phyloP scores from a whole-genome alignment of 1,140 invertebrate genomes.

The Nasonia longicornis region DNA sequence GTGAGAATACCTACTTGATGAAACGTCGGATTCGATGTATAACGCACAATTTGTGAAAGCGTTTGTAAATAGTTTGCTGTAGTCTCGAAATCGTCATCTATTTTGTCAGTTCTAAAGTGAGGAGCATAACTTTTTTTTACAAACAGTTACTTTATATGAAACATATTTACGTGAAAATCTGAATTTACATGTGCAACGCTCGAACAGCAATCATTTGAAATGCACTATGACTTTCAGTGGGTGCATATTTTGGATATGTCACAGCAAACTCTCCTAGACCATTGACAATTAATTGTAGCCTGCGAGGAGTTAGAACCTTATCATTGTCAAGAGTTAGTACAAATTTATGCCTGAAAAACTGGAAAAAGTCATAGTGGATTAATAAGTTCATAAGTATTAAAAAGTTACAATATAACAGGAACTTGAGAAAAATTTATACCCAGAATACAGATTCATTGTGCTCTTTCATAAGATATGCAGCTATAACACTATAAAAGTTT shows the following conservation, averaged over 20 bases:
- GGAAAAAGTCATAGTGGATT: slow-evolving; percentile 29
- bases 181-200: slow-evolving; percentile 49
- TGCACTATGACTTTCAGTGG: slow-evolving; percentile 51
- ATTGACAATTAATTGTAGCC: slow-evolving; percentile 53
- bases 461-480: slow-evolving; percentile 49
- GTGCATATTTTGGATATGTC: slow-evolving; percentile 52
- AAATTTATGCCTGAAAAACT: slow-evolving; percentile 53
- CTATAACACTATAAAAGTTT: slow-evolving; percentile 59
- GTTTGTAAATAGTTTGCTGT: slow-evolving; percentile 60
- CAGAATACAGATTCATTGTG: slow-evolving; percentile 52
- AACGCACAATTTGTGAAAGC: slow-evolving; percentile 61
- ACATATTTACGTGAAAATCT: slow-evolving; percentile 52
- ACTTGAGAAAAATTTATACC: slow-evolving; percentile 46
- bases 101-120: slow-evolving; percentile 52
- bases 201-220: slow-evolving; percentile 55
- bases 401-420: background rate
- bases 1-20: slow-evolving; percentile 63
- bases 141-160: slow-evolving; percentile 35
- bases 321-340: slow-evolving; percentile 42
- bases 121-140: slow-evolving; percentile 31
- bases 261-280: slow-evolving; percentile 61
- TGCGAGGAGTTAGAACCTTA: slow-evolving; percentile 29
- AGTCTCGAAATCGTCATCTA: slow-evolving; percentile 50
- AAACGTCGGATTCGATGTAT: slow-evolving; percentile 58
- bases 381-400: background rate